A percentile compares a stretch with the other conserved stretches of the same genome.
Evolutionary conservation across 2,113 vertebrate species (phyloP).

Genomic region (Lota lota): DNA sequence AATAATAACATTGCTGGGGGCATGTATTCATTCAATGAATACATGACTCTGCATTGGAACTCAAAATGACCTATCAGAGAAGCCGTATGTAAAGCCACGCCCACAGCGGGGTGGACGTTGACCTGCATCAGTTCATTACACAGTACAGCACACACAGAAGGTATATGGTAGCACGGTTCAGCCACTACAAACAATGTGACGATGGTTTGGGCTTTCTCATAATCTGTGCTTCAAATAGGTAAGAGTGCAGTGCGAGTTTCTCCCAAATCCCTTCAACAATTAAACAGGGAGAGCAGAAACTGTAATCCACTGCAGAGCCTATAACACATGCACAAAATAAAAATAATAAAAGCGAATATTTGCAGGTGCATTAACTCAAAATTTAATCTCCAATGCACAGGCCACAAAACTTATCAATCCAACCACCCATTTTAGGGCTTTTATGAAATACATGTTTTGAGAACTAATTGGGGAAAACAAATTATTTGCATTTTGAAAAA

Average conservation of each 20-base stretch:
- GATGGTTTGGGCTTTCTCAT: neutral
- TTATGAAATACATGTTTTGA: constrained; percentile 3
- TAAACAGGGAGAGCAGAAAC: neutral
- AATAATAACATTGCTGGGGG: too few relatives aligned
- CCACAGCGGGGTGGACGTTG: too few relatives aligned
- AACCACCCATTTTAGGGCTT: constrained; percentile 9
- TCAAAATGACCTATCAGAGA: too few relatives aligned
- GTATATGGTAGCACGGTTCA: constrained; percentile 17
- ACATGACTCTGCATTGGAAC: too few relatives aligned
- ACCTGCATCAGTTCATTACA: too few relatives aligned
- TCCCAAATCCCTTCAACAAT: constrained; percentile 7
- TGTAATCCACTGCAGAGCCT: constrained; percentile 1
- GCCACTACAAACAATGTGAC: constrained; percentile 12
- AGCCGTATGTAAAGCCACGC: too few relatives aligned
- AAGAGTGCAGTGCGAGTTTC: constrained; percentile 10
- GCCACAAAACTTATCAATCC: constrained; percentile 12
- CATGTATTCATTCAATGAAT: too few relatives aligned
- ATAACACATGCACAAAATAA: constrained; percentile 14
- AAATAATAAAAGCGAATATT: constrained; percentile 23
- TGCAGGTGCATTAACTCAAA: constrained; percentile 12
- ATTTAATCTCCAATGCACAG: constrained; percentile 27
- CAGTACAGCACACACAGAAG: neutral
- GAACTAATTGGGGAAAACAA: constrained; percentile 2
- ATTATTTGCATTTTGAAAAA: constrained; percentile 30
- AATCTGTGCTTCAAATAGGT: constrained; percentile 50